Conservation (phyloP, 2,888 invertebrate genomes). For the Papilio elwesi region DNA sequence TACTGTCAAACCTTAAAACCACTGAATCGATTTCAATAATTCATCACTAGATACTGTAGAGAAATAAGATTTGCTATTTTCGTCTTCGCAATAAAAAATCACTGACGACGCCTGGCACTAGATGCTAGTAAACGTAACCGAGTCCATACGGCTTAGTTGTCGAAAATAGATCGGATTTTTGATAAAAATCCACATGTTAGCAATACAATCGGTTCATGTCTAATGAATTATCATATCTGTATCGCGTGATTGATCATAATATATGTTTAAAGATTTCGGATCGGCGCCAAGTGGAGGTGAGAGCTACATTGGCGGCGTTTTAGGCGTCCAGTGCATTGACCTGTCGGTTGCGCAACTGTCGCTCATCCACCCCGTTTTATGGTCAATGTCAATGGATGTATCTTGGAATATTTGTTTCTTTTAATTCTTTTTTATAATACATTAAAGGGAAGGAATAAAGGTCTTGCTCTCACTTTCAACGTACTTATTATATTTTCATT, state of each 20-base stretch:
- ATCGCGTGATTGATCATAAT: constrained; percentile 11
- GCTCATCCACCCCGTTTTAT: constrained; percentile 47
- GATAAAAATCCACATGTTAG: background rate
- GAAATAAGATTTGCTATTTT: too few relatives aligned
- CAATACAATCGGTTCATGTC: background rate
- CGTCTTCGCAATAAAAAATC: too few relatives aligned
- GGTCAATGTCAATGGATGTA: constrained; percentile 28
- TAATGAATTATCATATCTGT: background rate
- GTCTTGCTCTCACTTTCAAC: too few relatives aligned
- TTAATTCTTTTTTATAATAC: background rate
- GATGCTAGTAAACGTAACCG: too few relatives aligned
- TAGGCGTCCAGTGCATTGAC: constrained; percentile 65
- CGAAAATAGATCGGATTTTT: background rate
- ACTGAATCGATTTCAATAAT: too few relatives aligned
- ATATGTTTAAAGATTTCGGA: constrained; percentile 39
- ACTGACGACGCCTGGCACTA: too few relatives aligned
- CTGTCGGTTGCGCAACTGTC: constrained; percentile 67
- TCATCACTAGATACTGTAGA: too few relatives aligned
- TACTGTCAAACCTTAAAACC: too few relatives aligned
- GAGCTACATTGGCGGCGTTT: constrained; percentile 55
- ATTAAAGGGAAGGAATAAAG: too few relatives aligned
- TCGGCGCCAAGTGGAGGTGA: constrained; percentile 38
- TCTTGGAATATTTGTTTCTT: background rate
- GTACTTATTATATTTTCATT: too few relatives aligned
- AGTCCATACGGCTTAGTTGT: too few relatives aligned